Percentiles rank a stretch among this genome's conserved stretches.
Evolutionary conservation across 2,888 invertebrate species (phyloP).

Genomic region (Phytoseiulus persimilis): DNA sequence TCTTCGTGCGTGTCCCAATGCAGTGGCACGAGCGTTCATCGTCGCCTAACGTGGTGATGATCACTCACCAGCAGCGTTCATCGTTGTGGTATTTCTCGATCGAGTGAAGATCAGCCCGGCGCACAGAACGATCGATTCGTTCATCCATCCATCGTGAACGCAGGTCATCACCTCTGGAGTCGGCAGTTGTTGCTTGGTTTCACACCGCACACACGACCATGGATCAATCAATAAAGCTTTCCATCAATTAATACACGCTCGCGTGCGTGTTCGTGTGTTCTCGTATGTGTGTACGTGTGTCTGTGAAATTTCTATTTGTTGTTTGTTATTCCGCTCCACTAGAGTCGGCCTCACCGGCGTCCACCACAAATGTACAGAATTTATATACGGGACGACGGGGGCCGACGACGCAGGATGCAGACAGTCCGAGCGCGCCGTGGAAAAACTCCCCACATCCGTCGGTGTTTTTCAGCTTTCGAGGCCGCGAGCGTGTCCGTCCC

Average conservation of each 20-base stretch:
- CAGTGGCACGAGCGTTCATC: too few species aligned
- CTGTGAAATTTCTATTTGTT: neutral
- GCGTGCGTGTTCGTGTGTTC: neutral
- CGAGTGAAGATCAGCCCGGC: too few species aligned
- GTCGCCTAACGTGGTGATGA: neutral
- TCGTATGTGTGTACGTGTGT: neutral
- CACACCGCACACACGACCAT: neutral
- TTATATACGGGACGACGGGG: conserved; percentile 32
- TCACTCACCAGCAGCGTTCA: neutral
- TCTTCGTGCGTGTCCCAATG: neutral
- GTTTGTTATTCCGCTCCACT: neutral
- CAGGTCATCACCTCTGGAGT: neutral
- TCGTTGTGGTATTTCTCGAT: neutral
- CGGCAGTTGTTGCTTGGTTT: neutral
- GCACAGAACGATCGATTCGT: neutral
- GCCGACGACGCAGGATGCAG: neutral
- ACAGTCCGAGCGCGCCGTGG: neutral
- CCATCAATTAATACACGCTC: neutral
- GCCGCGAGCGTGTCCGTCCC: neutral
- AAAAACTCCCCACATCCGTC: neutral
- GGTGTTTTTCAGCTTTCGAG: neutral
- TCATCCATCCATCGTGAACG: neutral
- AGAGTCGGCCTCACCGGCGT: neutral
- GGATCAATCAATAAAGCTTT: neutral
- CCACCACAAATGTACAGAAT: conserved; percentile 37